A percentile compares a stretch with the other conserved stretches of the same genome.
phyloP scores from a whole-genome alignment of 2,797 vertebrate genomes.

The Rhinophrynus dorsalis region DNA sequence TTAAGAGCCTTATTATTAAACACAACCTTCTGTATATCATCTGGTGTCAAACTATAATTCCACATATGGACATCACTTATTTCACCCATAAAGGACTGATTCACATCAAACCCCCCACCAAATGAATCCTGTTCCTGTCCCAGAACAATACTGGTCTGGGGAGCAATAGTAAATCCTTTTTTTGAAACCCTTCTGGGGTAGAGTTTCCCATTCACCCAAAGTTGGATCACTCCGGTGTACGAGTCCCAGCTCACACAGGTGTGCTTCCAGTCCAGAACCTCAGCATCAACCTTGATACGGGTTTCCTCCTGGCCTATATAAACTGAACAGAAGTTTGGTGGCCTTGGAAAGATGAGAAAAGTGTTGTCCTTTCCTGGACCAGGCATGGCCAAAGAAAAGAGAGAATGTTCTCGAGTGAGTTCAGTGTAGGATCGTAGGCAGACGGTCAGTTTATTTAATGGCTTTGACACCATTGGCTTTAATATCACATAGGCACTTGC shows the following conservation, averaged over 20 bases:
- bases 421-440: slow-evolving; percentile 65
- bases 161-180: slow-evolving; percentile 63
- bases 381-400: slow-evolving; percentile 63
- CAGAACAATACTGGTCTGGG: slow-evolving; percentile 61
- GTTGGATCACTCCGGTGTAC: slow-evolving; percentile 40
- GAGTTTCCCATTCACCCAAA: slow-evolving; percentile 67
- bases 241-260: slow-evolving; percentile 68
- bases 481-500: slow-evolving; percentile 53
- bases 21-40: slow-evolving; percentile 45
- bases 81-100: slow-evolving; percentile 73
- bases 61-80: slow-evolving; percentile 73
- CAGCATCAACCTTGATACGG: not conserved
- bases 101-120: slow-evolving; percentile 62
- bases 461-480: not conserved
- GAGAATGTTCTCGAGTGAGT: slow-evolving; percentile 52
- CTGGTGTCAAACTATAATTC: slow-evolving; percentile 60
- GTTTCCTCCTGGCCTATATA: not conserved
- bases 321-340: slow-evolving; percentile 2
- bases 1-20: not conserved
- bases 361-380: slow-evolving; percentile 16
- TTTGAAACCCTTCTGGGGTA: slow-evolving; percentile 72
- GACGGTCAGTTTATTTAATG: slow-evolving; percentile 57
- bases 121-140: slow-evolving; percentile 75
- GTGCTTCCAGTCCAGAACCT: slow-evolving; percentile 56
- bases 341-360: slow-evolving; percentile 56